These are phyloP conservation scores for Coluber constrictor DNA, from an alignment of 2,797 vertebrate species.

Conservation along the genomic window DNA sequence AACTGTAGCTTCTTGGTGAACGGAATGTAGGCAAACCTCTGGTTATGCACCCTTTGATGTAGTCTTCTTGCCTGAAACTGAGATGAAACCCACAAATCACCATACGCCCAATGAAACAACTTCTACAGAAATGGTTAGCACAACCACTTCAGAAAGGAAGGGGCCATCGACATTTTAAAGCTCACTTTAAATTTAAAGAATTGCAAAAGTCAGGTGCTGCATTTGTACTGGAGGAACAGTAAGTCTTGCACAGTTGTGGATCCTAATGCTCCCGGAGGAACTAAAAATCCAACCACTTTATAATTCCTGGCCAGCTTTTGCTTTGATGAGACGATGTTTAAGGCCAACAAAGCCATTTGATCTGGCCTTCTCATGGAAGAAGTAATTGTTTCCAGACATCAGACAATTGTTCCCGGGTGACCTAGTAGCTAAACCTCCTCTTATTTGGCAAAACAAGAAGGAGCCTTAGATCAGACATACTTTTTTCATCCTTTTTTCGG, in stretches of 20 bases:
- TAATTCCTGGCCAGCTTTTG: not conserved
- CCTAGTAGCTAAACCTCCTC: not conserved
- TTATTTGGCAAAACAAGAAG: not conserved
- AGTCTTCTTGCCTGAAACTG: not conserved
- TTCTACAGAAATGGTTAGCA: not conserved
- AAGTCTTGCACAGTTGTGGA: not conserved
- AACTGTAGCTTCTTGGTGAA: not conserved
- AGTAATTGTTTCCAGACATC: conserved; percentile 6
- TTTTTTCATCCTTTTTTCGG: not conserved
- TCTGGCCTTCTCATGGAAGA: not conserved
- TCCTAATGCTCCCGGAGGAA: not conserved
- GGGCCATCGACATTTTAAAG: not conserved
- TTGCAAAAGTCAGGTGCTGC: not conserved
- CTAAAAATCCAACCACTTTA: not conserved
- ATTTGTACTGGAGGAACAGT: not conserved
- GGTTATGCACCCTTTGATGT: not conserved
- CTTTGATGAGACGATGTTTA: not conserved
- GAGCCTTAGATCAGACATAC: not conserved
- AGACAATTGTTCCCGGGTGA: not conserved
- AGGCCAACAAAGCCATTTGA: not conserved
- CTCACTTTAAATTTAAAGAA: not conserved
- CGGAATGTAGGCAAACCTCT: not conserved
- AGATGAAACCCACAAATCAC: not conserved
- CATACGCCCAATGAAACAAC: not conserved
- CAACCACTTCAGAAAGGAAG: not conserved